Percentiles rank a stretch among this genome's conserved stretches.
phyloP scores from a whole-genome alignment of 2,797 vertebrate genomes.

The Macrochelys suwanniensis region DNA sequence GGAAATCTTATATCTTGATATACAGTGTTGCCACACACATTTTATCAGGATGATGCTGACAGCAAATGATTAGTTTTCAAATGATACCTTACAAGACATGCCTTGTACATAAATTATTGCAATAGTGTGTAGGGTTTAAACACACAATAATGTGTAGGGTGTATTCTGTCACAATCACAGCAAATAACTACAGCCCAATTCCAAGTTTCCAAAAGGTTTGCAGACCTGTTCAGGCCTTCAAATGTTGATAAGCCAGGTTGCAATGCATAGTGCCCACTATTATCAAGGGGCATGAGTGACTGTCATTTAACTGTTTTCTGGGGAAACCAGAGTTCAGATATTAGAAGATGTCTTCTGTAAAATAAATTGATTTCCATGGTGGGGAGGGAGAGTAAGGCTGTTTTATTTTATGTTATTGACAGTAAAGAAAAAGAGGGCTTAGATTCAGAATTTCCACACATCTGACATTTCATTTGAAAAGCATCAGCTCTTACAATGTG shows the following conservation, averaged over 20 bases:
- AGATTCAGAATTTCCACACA: neutral
- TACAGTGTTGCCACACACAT: no score
- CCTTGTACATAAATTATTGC: no score
- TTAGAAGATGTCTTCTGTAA: neutral
- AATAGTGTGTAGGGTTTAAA: no score
- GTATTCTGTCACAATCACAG: neutral
- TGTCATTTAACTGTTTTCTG: neutral
- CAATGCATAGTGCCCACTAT: neutral
- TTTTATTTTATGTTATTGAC: neutral
- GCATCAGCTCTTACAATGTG: neutral
- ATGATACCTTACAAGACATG: no score
- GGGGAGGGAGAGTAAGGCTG: rapidly evolving
- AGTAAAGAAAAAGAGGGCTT: neutral
- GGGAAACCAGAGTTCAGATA: neutral
- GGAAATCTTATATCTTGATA: neutral
- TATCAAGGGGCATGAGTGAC: neutral
- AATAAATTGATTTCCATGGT: neutral
- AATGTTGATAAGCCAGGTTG: neutral
- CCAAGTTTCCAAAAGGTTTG: neutral
- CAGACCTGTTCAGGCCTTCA: neutral
- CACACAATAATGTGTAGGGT: no score
- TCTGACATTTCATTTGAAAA: neutral
- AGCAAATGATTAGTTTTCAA: no score
- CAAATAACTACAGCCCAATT: neutral
- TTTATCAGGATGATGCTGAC: no score